Base-by-base conservation (phyloP, 2,113 vertebrate genomes). In the Oenanthe oenanthe region DNA sequence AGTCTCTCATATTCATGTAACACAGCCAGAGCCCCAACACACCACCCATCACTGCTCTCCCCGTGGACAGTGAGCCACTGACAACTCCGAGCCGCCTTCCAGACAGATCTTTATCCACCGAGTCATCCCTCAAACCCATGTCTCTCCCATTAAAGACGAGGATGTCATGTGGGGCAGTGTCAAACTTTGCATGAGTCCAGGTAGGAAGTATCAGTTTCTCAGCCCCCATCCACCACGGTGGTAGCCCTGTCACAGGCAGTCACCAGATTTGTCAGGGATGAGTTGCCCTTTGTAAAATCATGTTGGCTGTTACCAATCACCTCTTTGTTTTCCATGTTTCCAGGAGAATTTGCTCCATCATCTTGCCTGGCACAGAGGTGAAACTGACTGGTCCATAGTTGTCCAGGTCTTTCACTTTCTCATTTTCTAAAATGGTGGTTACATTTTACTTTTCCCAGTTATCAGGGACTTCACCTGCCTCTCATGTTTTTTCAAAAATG, bases 1-100 rank as follows among this genome's bases (percentile, higher is more conserved):
- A 36, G 34, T 36, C 34, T 36, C 34, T 36, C 34, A 36, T 36
- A 36, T 36, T 36, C 34, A 36, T 36, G 34, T 36, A 36, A 36
- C 34, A 36, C 34, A 36, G 34, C 34, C 34, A 36, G 34, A 36
- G 34, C 34, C 34, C 34, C 34, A 36, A 36, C 34, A 22, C 50
- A 54, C 15, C 32, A 12, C 38, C 42, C 5, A 1, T 65, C n/a
- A 18, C 54, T 70, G 20, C 20, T 45, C 21, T 45, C 28, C 26
- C n/a, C 0, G 0, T 26, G 38, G 38, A n/a, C 36, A 51, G 32
- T 19, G 31, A 34, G 15, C 56, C 2, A 0, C 9, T 51, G 56
- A 12, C 14, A 73, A 1, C 58, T 47, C 58, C 32, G 62, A 16
- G n/a, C n/a, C 21, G 34, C 34, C 7, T 8, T 56, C 28, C n/a